A percentile compares a stretch with the other conserved stretches of the same genome.
Conservation (phyloP, 2,888 invertebrate species). For the Dioctria rufipes region DNA sequence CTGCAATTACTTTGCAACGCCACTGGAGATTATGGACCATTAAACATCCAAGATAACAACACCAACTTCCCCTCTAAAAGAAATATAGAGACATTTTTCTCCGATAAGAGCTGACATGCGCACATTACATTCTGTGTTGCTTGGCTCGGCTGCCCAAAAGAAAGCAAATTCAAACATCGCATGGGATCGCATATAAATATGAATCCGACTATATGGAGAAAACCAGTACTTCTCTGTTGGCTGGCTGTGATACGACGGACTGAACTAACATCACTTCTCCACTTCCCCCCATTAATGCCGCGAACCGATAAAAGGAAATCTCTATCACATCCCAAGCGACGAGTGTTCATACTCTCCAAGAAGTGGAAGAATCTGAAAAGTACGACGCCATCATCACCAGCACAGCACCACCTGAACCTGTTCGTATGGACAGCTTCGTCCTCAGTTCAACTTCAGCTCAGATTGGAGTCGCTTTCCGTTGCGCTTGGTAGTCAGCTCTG, state of each 20-base stretch:
- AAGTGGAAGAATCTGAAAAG: conserved; percentile 18
- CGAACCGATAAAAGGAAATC: background rate
- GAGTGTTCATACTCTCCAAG: background rate
- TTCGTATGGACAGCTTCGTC: conserved; percentile 8
- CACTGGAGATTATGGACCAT: too few species aligned
- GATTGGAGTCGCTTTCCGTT: conserved; percentile 34
- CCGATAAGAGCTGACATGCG: too few species aligned
- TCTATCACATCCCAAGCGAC: conserved; percentile 4
- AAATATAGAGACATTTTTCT: too few species aligned
- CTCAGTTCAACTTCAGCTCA: conserved; percentile 49
- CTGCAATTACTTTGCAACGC: too few species aligned
- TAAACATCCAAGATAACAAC: too few species aligned
- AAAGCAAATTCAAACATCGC: background rate
- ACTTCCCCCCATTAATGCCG: background rate
- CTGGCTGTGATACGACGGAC: too few species aligned
- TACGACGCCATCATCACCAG: conserved; percentile 7
- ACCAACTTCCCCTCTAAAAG: too few species aligned
- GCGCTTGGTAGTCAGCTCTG: conserved; percentile 3
- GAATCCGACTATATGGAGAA: too few species aligned
- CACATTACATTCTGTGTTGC: too few species aligned
- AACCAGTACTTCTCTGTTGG: too few species aligned
- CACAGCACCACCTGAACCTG: conserved; percentile 21
- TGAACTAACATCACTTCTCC: background rate
- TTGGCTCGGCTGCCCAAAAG: too few species aligned
- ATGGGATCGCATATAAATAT: conserved; percentile 14